Base-by-base conservation (phyloP, 2,113 vertebrate species). In the Protomyctophum bolini region DNA sequence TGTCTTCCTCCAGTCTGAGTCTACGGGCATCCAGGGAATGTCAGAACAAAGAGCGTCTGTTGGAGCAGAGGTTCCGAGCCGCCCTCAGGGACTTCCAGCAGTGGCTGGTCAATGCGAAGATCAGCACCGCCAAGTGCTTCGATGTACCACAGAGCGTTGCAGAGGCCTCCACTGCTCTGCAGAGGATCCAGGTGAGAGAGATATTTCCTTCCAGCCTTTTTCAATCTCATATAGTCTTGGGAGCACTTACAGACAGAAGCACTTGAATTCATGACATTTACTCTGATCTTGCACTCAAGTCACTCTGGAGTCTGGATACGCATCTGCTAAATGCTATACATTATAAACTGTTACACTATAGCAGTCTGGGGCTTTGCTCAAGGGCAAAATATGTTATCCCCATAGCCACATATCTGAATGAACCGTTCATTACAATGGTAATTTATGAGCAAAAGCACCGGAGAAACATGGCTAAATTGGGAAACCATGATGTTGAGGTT, bases 41-140 rank as follows among this genome's bases (percentile, higher is more conserved):
- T 91, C 97, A 98, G 88, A 97, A 93, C 86, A 98, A 98, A 90
- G 97, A 99, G 87, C 95, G 97, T 79, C 90, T 94, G 79, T 91
- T 99, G 87, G 97, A 98, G 80, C 96, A 98, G 82, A 93, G 96
- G 72, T 98, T 99, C 86, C 94, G 91, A 33, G 93, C 86, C 0
- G 93, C 94, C 41, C 93, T 95, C 79, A 93, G 96, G 70, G 96
- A 98, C 66, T 98, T 98, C 86, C 97, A 98, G 79, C 97, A 98
- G 83, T 99, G 97, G 97, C 83, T 99, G 86, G 94, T 98, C 78
- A 97, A 94, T 56, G 95, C 96, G 66, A 98, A 95, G 90, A 94
- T 98, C 88, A 94, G 93, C 70, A 98, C 96, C 0, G 94, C 97
- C 86, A 98, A 98, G 80, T 98, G 96, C 86, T 98, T 98, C 76